Conservation (phyloP, 1,140 invertebrate genomes). For the Pseudomyrmex dendroicus region DNA sequence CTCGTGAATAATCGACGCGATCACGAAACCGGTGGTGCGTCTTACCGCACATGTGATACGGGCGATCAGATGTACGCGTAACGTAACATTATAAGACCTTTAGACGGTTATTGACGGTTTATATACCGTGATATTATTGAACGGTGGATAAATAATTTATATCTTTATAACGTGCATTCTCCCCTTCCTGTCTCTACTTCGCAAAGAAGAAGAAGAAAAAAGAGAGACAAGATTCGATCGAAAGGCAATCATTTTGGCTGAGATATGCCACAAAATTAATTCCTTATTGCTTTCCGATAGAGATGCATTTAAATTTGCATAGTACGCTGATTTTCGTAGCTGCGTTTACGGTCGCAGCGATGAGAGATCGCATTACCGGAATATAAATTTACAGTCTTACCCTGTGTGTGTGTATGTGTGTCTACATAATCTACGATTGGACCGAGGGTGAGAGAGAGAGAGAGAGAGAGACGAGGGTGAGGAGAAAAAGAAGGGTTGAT, state of each 20-base stretch:
- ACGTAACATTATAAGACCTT: slow-evolving; percentile 33
- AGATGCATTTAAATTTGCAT: slow-evolving; percentile 33
- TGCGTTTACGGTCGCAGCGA: slow-evolving; percentile 27
- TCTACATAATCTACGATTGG: not conserved
- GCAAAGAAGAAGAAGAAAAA: too few relatives aligned
- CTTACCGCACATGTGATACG: slow-evolving; percentile 28
- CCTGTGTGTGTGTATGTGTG: not conserved
- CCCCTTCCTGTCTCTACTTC: too few relatives aligned
- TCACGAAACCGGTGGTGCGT: slow-evolving; percentile 65
- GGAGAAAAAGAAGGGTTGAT: slow-evolving; percentile 44
- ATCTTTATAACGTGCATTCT: not conserved
- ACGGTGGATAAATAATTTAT: slow-evolving; percentile 14
- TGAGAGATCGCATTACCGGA: not conserved
- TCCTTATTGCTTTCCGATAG: slow-evolving; percentile 36
- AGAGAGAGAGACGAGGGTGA: not conserved
- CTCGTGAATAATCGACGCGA: slow-evolving; percentile 69
- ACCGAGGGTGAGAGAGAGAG: not conserved
- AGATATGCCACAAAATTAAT: slow-evolving; percentile 42
- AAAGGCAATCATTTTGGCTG: slow-evolving; percentile 5
- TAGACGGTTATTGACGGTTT: slow-evolving; percentile 25
- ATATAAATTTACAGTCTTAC: slow-evolving; percentile 37
- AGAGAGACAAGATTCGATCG: slow-evolving; percentile 22
- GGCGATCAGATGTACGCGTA: slow-evolving; percentile 23
- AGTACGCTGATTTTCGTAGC: slow-evolving; percentile 42
- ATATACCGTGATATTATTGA: slow-evolving; percentile 29